Base-by-base conservation (phyloP, 2,113 vertebrate genomes). In the Tragelaphus buxtoni region DNA sequence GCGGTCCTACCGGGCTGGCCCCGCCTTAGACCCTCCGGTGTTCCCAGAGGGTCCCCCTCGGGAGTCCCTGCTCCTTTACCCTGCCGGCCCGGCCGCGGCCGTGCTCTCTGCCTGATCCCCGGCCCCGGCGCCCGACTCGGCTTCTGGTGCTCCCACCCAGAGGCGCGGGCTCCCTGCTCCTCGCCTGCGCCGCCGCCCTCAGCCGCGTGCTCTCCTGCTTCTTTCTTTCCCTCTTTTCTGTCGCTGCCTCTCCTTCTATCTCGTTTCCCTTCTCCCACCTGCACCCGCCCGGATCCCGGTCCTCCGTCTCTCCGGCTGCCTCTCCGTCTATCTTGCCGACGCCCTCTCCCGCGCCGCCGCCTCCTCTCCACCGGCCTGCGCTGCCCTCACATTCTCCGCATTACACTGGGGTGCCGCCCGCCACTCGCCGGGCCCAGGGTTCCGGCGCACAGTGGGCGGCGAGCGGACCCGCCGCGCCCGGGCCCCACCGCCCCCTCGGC, bases 301-400 rank as follows among this genome's bases (percentile, higher is more conserved):
- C 85, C 86, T n/a, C 35, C 16, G 30, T 65, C 82, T 84, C 89
- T 80, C 47, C 49, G 7, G 56, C 80, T 14, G 32, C 45, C 88
- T 88, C 58, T 89, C 61, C 18, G 63, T 79, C 79, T 47, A 32
- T 58, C 76, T 20, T 7, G 63, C 94, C 39, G 12, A 79, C 81
- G 84, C 69, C 85, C 77, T 83, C 81, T 51, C 53, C 45, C 39
- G 45, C 83, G 35, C 63, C 28, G 72, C 49, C 28, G 72, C 49
- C 58, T 61, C 60, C 79, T 58, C 35, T 63, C 45, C 72, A 30
- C 85, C 11, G 90, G 94, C n/a, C 72, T 20, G 79, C 30, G 42
- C 95, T 49, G 92, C 90, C 28, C 96, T 97, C 95, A 96, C 97
- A 92, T 84, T 94, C 92, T n/a, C 92, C 35, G 84, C 97, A 60